Evolutionary conservation across 2,113 vertebrate species (phyloP), one percentile per base, ranked within the genome.

Genomic region (Coreoperca whiteheadi): DNA sequence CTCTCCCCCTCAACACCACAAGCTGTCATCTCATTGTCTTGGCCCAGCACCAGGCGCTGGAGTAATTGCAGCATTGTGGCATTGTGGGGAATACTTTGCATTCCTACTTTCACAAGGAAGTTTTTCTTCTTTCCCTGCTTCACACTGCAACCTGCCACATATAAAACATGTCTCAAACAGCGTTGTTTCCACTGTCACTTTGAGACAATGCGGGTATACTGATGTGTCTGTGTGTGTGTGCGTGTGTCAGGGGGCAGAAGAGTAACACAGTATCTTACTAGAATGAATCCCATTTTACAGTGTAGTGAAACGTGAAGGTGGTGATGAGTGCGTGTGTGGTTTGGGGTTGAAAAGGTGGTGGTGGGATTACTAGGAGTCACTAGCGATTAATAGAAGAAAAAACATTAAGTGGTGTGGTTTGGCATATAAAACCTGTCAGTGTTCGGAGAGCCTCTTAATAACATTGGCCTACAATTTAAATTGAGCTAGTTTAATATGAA

Each of bases 41-140:
- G 94, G 92, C 94, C 83, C 78, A 63, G 86, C 86, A 95, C 90
- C 94, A 94, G 93, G 77, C 75, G 69, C 89, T 86, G 85, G 88
- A 90, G 88, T 94, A 94, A 95, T 94, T 94, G 91, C 94, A 93
- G 90, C 88, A 92, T 91, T 91, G 93, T 93, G 93, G 94, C 90
- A 95, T 92, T 94, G 94, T 91, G 92, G 91, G 87, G 93, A 93
- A 94, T 95, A 88, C 84, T 94, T 94, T 83, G 65, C 93, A 95
- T 95, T 95, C 94, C 89, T 93, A 88, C 92, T 92, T 89, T 93
- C 90, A 92, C 89, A 94, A 90, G 93, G 93, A 94, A 91, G 90
- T 89, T 89, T 89, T 90, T 87, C 74, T 89, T 81, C 79, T 83
- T 89, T 87, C 83, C 81, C 83, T 87, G 87, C 80, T 83, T 87